These are phyloP conservation scores for Metridium senile DNA, from an alignment of 92 coral and sea anemone genomes.

Conservation along the genomic window DNA sequence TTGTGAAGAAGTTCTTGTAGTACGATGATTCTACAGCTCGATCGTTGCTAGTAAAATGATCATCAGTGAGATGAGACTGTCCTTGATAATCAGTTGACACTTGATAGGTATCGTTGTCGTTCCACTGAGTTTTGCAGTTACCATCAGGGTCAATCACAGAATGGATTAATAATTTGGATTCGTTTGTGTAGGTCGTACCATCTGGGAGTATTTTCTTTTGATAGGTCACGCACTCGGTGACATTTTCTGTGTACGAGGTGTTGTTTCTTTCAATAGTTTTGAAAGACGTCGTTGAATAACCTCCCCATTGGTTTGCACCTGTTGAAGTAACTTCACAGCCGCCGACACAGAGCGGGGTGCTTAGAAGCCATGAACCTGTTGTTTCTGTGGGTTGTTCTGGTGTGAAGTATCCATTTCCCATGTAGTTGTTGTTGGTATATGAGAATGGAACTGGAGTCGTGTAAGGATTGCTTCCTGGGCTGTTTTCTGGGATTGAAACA, in stretches of 20 bases:
- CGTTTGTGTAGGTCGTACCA: not conserved
- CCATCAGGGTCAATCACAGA: not conserved
- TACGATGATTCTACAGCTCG: not conserved
- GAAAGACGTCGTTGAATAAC: not conserved
- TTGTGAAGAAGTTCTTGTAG: not conserved
- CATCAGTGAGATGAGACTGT: not conserved
- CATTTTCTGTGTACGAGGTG: not conserved
- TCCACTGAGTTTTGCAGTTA: not conserved
- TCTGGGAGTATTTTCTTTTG: not conserved
- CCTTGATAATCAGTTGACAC: not conserved
- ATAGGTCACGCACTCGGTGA: not conserved
- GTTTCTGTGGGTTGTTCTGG: not conserved
- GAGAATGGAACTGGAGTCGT: not conserved
- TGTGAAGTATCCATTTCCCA: not conserved
- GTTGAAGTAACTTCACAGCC: not conserved
- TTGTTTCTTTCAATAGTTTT: not conserved
- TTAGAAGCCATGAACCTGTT: not conserved
- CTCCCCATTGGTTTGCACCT: not conserved
- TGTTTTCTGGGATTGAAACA: not conserved
- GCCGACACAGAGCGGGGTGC: not conserved
- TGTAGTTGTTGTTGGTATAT: not conserved
- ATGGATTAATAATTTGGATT: not conserved
- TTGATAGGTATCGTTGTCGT: not conserved
- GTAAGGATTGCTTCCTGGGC: not conserved
- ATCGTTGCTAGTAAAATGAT: not conserved